Conservation (phyloP, 1,140 invertebrate genomes). For the Mamestra configurata region DNA sequence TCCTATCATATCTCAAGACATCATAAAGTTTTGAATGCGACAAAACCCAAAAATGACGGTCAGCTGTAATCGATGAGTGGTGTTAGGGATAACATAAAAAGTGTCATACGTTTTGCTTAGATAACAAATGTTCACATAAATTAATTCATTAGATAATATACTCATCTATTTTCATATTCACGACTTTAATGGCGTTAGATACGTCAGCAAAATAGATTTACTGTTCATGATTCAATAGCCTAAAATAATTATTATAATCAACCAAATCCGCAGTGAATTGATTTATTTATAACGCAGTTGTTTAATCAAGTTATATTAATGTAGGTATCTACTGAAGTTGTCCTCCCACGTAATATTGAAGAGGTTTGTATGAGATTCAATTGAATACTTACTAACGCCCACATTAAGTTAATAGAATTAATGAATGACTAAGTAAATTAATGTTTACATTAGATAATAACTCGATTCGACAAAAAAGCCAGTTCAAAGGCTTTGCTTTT, state of each 20-base stretch:
- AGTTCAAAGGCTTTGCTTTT: too few species aligned
- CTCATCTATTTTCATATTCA: constrained; percentile 17
- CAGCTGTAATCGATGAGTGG: too few species aligned
- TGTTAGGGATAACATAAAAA: not conserved
- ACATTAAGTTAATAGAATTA: not conserved
- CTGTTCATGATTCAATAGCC: constrained; percentile 32
- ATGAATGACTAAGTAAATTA: not conserved
- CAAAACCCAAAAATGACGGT: too few species aligned
- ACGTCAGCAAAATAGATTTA: constrained; percentile 37
- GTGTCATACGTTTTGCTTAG: not conserved
- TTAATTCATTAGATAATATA: constrained; percentile 23
- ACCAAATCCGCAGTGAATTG: not conserved
- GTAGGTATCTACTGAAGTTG: not conserved
- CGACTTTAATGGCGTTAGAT: constrained; percentile 19
- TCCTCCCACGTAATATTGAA: not conserved
- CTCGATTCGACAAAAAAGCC: too few species aligned
- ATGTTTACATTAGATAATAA: not conserved
- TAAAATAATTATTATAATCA: constrained; percentile 31
- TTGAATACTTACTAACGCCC: not conserved
- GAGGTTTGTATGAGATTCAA: constrained; percentile 18
- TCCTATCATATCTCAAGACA: too few species aligned
- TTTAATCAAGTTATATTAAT: constrained; percentile 13
- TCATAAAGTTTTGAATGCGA: too few species aligned
- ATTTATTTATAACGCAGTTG: constrained; percentile 24
- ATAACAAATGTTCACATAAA: constrained; percentile 5